Evolutionary conservation across 2,888 invertebrate genomes (phyloP), one percentile per base, ranked within the genome.

Genomic region (Thecophora atra): DNA sequence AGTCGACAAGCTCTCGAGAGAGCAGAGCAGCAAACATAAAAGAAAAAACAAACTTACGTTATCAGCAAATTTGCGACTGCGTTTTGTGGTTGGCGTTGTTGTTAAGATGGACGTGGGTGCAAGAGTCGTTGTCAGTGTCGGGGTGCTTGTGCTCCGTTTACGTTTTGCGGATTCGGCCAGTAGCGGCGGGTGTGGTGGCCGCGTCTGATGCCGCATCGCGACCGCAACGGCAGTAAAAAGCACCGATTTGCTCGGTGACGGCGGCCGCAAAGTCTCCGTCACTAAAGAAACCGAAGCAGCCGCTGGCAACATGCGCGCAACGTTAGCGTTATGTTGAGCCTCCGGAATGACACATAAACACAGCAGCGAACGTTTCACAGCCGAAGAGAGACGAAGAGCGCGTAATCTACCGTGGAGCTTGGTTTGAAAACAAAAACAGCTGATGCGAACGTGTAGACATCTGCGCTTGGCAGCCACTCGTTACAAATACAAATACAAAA

Each of bases 31-130:
- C 37, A 37, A 8, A 37, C 37, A 37, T 37, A 37, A 44, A 21
- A 21, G n/a, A n/a, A 13, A 58, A 67, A 66, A 54, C 13, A 24
- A 52, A 72, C 74, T 74, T 70, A 73, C 72, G 62, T 70, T 75
- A 44, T 73, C 75, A 3, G 52, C 62, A 52, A 73, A 42, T 62
- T 52, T 77, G 8, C 78, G 78, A 74, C 74, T 76, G 67, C 76
- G 76, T 75, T 78, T 78, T 62, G 77, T 68, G 15, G 77, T 64
- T 73, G 78, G 71, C 62, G 73, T 44, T 51, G 72, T 52, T 63
- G 63, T 63, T 67, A 63, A 56, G 52, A 52, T 70, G 26, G 70
- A 51, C 62, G 56, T 37, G 26, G 15, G 11, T n/a, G 60, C 30
- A 63, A 68, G 24, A 26, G 47, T 47, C 1, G 21, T 37, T 44